Conservation (phyloP, 2,797 vertebrate species). For the Mus minutoides region DNA sequence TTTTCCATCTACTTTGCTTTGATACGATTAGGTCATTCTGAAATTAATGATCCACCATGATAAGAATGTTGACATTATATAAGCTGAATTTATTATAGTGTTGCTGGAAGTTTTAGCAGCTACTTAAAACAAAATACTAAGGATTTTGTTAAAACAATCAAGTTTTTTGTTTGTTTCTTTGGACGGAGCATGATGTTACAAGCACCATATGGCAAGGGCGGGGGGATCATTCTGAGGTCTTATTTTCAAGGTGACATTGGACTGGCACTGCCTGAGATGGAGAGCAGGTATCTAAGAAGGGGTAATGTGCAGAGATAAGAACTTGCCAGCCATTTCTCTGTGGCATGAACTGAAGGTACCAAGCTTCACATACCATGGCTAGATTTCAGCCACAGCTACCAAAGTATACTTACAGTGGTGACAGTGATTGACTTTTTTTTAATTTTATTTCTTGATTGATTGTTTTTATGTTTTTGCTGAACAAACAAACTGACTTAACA, state of each 20-base stretch:
- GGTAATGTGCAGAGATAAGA: not conserved
- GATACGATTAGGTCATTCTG: not conserved
- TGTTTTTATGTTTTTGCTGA: not conserved
- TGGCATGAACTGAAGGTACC: not conserved
- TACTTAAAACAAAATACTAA: not conserved
- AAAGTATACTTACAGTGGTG: not conserved
- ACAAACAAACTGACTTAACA: not conserved
- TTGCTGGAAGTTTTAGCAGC: not conserved
- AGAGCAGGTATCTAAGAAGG: not conserved
- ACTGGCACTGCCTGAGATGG: not conserved
- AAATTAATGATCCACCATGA: conserved; percentile 3
- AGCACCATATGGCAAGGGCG: not conserved
- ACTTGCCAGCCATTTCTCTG: not conserved
- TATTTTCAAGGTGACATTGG: not conserved
- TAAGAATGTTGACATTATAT: not conserved
- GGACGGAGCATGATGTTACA: not conserved
- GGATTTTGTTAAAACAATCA: conserved; percentile 17
- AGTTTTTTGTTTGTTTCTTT: not conserved
- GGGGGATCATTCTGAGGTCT: conserved; percentile 47
- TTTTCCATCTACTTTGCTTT: conserved; percentile 32
- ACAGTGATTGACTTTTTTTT: not conserved
- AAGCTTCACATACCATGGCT: not conserved
- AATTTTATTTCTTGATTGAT: not conserved
- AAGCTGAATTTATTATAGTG: not conserved
- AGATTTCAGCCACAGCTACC: not conserved